Conservation (phyloP, 2,888 invertebrate species). For the Scelioninae gen. 2 region DNA sequence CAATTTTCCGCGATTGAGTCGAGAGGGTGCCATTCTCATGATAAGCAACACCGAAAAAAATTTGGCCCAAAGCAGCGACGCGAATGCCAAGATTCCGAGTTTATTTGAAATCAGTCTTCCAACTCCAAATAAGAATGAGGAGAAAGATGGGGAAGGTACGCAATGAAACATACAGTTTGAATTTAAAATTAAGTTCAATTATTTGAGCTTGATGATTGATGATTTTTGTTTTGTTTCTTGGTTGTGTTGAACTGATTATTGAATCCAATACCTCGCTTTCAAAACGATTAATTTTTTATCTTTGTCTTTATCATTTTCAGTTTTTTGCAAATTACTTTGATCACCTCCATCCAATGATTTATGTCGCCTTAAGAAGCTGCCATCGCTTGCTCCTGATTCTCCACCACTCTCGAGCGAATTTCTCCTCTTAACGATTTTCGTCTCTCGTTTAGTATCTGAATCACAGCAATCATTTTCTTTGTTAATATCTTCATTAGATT, state of each 20-base stretch:
- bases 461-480: constrained; percentile 59
- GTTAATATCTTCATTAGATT: constrained; percentile 64
- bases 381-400: constrained; percentile 70
- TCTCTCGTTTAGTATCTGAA: constrained; percentile 63
- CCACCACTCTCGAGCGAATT: constrained; percentile 73
- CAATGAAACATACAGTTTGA: too few relatives aligned
- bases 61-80: constrained; percentile 68
- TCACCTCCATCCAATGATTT: constrained; percentile 79
- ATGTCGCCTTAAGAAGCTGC: constrained; percentile 76
- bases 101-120: constrained; percentile 74
- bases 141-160: constrained; percentile 71
- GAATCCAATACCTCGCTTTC: too few relatives aligned
- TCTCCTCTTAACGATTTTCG: constrained; percentile 69
- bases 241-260: too few relatives aligned
- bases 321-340: constrained; percentile 77
- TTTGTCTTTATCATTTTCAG: constrained; percentile 77
- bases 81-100: constrained; percentile 72
- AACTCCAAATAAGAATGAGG: constrained; percentile 63
- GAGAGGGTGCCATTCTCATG: constrained; percentile 84
- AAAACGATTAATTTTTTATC: too few relatives aligned
- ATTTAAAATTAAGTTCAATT: too few relatives aligned
- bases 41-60: constrained; percentile 73
- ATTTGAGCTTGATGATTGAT: too few relatives aligned
- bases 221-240: too few relatives aligned
- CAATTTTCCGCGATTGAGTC: constrained; percentile 89